phyloP scores from a whole-genome alignment of 2,888 invertebrate species.

The Leucophora obtusa region DNA sequence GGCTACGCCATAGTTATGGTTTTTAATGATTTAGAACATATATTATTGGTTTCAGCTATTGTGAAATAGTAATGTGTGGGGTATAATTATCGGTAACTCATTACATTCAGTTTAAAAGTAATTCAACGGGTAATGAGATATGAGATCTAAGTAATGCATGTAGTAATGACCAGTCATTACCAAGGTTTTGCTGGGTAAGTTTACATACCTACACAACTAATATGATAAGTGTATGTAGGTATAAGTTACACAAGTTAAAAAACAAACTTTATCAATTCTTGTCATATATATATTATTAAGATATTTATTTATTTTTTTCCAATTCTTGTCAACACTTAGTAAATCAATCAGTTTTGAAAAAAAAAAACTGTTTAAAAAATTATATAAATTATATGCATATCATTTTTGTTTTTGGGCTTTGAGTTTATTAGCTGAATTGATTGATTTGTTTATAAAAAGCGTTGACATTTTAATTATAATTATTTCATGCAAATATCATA shows the following conservation, averaged over 20 bases:
- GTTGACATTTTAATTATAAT: constrained; percentile 44
- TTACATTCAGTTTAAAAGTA: too few species aligned
- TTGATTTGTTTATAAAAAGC: constrained; percentile 34
- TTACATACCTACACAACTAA: constrained; percentile 20
- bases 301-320: constrained; percentile 30
- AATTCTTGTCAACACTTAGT: constrained; percentile 49
- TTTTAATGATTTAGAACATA: too few species aligned
- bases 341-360: constrained; percentile 44
- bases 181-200: too few species aligned
- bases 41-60: too few species aligned
- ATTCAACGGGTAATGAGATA: too few species aligned
- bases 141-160: too few species aligned
- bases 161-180: too few species aligned
- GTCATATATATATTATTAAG: constrained; percentile 49
- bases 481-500: constrained; percentile 57
- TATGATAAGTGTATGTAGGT: neutral
- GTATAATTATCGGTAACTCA: too few species aligned
- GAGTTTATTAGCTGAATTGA: constrained; percentile 16
- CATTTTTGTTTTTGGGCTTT: constrained; percentile 4
- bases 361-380: neutral
- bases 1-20: too few species aligned
- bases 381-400: constrained; percentile 13
- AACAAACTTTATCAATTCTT: constrained; percentile 44
- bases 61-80: too few species aligned
- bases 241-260: neutral